phyloP scores from a whole-genome alignment of 2,113 vertebrate genomes.

The Sminthopsis crassicaudata region DNA sequence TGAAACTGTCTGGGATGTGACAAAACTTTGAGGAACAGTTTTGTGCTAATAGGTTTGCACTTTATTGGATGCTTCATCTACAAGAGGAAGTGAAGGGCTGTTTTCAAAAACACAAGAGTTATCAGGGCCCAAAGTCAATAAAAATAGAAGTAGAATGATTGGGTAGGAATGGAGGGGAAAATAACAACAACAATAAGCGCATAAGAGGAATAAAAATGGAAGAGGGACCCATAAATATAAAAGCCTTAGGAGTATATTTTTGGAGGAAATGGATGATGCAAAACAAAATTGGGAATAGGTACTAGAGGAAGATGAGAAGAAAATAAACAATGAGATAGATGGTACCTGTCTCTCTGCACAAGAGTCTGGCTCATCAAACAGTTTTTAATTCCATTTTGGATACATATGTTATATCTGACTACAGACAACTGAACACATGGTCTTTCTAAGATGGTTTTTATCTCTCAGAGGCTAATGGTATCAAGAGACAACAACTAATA shows the following conservation, averaged over 20 bases:
- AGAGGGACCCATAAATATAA: conserved; percentile 72
- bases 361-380: conserved; percentile 54
- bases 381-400: conserved; percentile 62
- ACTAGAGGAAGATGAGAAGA: conserved; percentile 63
- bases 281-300: conserved; percentile 74
- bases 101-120: conserved; percentile 74
- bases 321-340: conserved; percentile 74
- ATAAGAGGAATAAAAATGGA: conserved; percentile 73
- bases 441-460: conserved; percentile 36
- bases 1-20: conserved; percentile 77
- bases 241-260: conserved; percentile 64
- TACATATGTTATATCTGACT: conserved; percentile 63
- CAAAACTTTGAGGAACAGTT: conserved; percentile 80
- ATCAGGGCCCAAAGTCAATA: conserved; percentile 72
- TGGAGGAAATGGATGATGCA: conserved; percentile 63
- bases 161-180: conserved; percentile 48
- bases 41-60: conserved; percentile 78
- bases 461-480: conserved; percentile 43
- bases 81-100: conserved; percentile 68
- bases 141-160: conserved; percentile 71
- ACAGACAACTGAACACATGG: conserved; percentile 48
- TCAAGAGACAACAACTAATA: conserved; percentile 36
- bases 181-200: not conserved
- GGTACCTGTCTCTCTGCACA: conserved; percentile 44
- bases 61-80: conserved; percentile 75